A percentile compares a stretch with the other conserved stretches of the same genome.
Evolutionary conservation across 1,140 invertebrate species (phyloP).

Genomic region (Araneus ventricosus): DNA sequence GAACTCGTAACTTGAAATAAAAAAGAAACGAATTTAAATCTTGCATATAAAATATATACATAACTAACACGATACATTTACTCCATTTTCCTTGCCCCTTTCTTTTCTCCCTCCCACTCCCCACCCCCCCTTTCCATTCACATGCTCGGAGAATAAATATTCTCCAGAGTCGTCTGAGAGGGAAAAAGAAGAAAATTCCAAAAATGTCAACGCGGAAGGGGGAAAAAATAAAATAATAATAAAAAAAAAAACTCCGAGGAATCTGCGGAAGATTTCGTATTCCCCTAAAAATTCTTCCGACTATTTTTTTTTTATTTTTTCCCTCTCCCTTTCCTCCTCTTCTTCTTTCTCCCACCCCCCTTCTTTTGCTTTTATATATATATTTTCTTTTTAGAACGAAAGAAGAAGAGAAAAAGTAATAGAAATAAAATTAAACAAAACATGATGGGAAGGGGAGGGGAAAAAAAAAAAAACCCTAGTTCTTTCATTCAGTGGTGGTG

Average conservation of each 20-base stretch:
- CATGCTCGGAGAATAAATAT: background rate
- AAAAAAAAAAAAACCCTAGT: background rate
- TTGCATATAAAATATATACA: background rate
- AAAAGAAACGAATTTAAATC: background rate
- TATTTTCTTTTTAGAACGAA: background rate
- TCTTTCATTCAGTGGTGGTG: background rate
- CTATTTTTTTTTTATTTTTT: background rate
- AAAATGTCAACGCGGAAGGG: constrained; percentile 32
- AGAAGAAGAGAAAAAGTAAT: background rate
- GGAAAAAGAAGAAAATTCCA: constrained; percentile 1
- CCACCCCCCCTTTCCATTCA: background rate
- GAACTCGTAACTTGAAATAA: too few relatives aligned
- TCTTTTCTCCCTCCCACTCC: background rate
- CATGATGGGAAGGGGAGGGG: background rate
- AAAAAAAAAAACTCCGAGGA: background rate
- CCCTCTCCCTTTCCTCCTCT: too few relatives aligned
- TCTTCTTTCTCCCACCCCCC: background rate
- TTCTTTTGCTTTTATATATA: too few relatives aligned
- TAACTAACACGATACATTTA: constrained; percentile 10
- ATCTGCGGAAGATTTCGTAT: constrained; percentile 24
- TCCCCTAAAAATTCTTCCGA: background rate
- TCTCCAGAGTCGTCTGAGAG: background rate
- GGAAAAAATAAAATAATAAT: background rate
- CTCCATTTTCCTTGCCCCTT: background rate
- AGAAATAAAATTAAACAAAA: constrained; percentile 19